A percentile compares a stretch with the other conserved stretches of the same genome.
These are phyloP conservation scores for Tragelaphus strepsiceros DNA, from an alignment of 2,113 vertebrate genomes.

Conservation along the genomic window DNA sequence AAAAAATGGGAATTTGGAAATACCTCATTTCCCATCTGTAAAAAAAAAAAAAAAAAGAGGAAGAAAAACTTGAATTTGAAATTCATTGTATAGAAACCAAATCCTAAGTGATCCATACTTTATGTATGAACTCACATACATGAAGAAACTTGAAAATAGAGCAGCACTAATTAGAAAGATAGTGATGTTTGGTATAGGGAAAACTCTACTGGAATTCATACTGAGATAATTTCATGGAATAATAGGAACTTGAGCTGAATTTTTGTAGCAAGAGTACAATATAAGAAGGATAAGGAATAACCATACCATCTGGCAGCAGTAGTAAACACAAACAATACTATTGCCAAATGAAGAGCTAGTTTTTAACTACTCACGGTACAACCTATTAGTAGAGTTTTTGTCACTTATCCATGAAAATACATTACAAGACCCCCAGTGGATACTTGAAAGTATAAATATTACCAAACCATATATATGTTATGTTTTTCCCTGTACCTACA, in stretches of 20 bases:
- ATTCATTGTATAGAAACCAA: not conserved
- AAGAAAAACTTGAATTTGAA: not conserved
- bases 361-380: not conserved
- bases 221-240: not conserved
- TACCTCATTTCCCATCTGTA: not conserved
- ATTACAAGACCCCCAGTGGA: not conserved
- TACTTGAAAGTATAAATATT: not conserved
- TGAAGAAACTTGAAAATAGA: not conserved
- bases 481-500: not conserved
- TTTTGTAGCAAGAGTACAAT: not conserved
- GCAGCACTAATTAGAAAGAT: not conserved
- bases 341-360: not conserved
- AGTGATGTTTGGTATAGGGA: not conserved
- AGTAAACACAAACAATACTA: not conserved
- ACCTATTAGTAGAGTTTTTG: not conserved
- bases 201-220: not conserved
- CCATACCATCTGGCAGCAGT: not conserved
- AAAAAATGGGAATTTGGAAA: no score
- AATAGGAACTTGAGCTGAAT: not conserved
- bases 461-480: not conserved
- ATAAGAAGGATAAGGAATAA: not conserved
- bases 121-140: not conserved
- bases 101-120: not conserved
- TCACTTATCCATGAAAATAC: not conserved
- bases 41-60: not conserved